These are phyloP conservation scores for Triplophysa dalaica DNA, from an alignment of 2,113 vertebrate genomes.

Conservation along the genomic window DNA sequence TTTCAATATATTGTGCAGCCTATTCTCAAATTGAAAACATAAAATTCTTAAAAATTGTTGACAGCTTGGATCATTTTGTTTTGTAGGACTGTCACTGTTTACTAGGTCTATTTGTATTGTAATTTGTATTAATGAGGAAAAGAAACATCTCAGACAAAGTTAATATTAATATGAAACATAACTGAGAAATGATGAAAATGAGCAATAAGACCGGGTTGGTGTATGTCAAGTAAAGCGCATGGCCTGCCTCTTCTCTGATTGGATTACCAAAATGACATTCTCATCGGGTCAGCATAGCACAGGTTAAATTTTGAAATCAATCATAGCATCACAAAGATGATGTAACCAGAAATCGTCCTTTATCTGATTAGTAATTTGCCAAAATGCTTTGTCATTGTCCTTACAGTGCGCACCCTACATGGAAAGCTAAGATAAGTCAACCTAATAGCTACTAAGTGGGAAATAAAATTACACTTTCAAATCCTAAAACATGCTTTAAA, in stretches of 20 bases:
- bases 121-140: too few relatives aligned
- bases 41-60: too few relatives aligned
- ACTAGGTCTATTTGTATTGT: too few relatives aligned
- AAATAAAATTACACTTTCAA: too few relatives aligned
- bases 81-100: too few relatives aligned
- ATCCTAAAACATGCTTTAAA: neutral
- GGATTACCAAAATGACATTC: neutral
- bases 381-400: neutral
- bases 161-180: too few relatives aligned
- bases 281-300: slow-evolving; percentile 26
- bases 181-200: too few relatives aligned
- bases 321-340: slow-evolving; percentile 7
- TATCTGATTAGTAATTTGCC: slow-evolving; percentile 1
- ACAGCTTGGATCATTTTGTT: too few relatives aligned
- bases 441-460: neutral
- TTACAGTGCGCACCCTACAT: neutral
- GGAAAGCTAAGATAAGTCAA: neutral
- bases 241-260: neutral
- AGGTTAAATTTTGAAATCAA: slow-evolving; percentile 26
- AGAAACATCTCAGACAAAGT: too few relatives aligned
- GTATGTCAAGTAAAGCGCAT: neutral
- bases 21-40: too few relatives aligned
- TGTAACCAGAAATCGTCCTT: neutral
- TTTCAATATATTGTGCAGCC: too few relatives aligned
- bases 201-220: neutral